phyloP scores from a whole-genome alignment of 2,113 vertebrate species.

The Psittacula cyanocephala region DNA sequence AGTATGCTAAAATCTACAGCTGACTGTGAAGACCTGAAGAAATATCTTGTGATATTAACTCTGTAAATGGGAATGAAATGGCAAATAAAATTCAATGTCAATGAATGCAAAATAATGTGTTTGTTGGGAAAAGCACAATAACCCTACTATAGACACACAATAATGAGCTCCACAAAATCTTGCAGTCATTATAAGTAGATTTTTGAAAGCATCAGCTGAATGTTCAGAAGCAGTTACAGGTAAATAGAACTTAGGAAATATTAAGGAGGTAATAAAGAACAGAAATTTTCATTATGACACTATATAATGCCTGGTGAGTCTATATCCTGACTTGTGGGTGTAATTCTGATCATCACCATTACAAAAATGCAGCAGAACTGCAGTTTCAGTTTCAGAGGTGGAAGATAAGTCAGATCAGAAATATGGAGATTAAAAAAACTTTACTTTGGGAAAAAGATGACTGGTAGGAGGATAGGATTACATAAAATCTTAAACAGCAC shows the following conservation, averaged over 20 bases:
- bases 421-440: neutral
- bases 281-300: neutral
- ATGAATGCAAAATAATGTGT: neutral
- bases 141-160: neutral
- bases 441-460: neutral
- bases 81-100: slow-evolving; percentile 16
- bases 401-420: neutral
- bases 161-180: slow-evolving; percentile 14
- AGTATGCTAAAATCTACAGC: neutral
- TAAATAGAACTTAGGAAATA: slow-evolving; percentile 32
- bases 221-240: slow-evolving; percentile 9
- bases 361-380: neutral
- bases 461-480: neutral
- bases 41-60: neutral
- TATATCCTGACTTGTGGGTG: neutral
- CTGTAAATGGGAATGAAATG: slow-evolving; percentile 10
- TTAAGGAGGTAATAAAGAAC: slow-evolving; percentile 12
- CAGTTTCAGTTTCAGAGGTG: neutral
- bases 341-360: neutral
- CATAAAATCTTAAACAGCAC: neutral
- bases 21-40: neutral
- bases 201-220: slow-evolving; percentile 34
- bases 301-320: neutral
- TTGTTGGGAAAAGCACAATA: neutral
- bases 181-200: slow-evolving; percentile 1